Evolutionary conservation across 2,888 invertebrate species (phyloP).

Genomic region (Cactoblastis cactorum): DNA sequence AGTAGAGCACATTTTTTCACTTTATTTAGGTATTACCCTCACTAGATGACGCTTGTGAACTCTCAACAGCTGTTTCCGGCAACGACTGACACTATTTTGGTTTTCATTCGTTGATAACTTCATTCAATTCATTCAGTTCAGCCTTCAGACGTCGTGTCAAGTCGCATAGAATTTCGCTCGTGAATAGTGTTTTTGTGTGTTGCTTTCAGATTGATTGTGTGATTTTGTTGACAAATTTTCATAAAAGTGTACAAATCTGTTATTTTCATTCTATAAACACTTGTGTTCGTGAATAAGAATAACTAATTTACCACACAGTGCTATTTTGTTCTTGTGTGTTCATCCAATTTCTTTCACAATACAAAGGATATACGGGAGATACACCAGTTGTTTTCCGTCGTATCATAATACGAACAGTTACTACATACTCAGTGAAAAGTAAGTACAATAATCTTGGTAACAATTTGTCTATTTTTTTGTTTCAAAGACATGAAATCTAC

Average conservation of each 20-base stretch:
- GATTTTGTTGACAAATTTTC: slow-evolving; percentile 44
- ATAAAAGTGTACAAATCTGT: slow-evolving; percentile 33
- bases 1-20: neutral
- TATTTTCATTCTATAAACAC: slow-evolving; percentile 23
- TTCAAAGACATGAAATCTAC: neutral
- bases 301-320: slow-evolving; percentile 23
- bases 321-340: slow-evolving; percentile 32
- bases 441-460: slow-evolving; percentile 27
- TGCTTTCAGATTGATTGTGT: slow-evolving; percentile 34
- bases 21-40: neutral
- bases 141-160: slow-evolving; percentile 17
- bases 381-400: slow-evolving; percentile 39
- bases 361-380: slow-evolving; percentile 62
- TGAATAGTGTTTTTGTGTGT: slow-evolving; percentile 40
- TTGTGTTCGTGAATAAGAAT: neutral
- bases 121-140: slow-evolving; percentile 37
- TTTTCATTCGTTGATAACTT: slow-evolving; percentile 51
- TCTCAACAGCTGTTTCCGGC: slow-evolving; percentile 54
- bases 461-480: neutral
- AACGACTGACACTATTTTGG: slow-evolving; percentile 44
- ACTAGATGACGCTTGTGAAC: slow-evolving; percentile 30
- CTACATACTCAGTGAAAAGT: slow-evolving; percentile 35
- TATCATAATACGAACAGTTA: slow-evolving; percentile 31
- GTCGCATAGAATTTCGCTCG: slow-evolving; percentile 42
- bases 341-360: slow-evolving; percentile 59